These are phyloP conservation scores for Hypsibius dujardini DNA, from an alignment of 1,140 invertebrate genomes.

Conservation along the genomic window DNA sequence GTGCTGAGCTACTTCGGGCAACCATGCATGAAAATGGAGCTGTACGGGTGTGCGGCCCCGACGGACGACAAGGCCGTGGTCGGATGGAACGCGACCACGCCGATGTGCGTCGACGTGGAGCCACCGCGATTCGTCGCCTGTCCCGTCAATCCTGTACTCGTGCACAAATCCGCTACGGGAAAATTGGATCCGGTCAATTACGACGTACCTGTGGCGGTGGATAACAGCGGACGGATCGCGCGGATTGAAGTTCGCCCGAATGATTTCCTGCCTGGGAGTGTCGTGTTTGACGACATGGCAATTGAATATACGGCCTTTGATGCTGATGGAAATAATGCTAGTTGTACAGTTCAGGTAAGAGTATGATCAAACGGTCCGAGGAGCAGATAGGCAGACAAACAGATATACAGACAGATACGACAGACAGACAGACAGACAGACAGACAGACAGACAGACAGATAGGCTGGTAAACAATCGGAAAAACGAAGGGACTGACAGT, in stretches of 20 bases:
- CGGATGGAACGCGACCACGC: constrained; percentile 81
- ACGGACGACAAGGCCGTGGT: constrained; percentile 51
- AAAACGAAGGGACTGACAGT: no score
- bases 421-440: no score
- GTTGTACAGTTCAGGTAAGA: constrained; percentile 59
- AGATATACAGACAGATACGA: no score
- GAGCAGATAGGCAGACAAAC: no score
- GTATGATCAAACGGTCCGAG: no score
- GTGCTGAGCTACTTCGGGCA: no score
- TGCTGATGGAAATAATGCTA: constrained; percentile 87
- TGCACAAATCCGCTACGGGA: no score
- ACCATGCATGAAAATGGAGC: constrained; percentile 81
- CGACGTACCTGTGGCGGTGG: constrained; percentile 70
- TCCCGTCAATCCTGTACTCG: no score
- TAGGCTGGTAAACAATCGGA: no score
- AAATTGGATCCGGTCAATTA: no score
- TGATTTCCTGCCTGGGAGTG: constrained; percentile 68
- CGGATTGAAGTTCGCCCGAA: constrained; percentile 71
- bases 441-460: no score
- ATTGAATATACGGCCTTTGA: constrained; percentile 89
- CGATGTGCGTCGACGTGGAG: constrained; percentile 85
- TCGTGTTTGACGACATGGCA: constrained; percentile 71
- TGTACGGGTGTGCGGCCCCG: constrained; percentile 78
- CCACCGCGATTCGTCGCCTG: no score
- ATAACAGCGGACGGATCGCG: constrained; percentile 83